Evolutionary conservation across 2,888 invertebrate species (phyloP).

Genomic region (Catocala sponsa): DNA sequence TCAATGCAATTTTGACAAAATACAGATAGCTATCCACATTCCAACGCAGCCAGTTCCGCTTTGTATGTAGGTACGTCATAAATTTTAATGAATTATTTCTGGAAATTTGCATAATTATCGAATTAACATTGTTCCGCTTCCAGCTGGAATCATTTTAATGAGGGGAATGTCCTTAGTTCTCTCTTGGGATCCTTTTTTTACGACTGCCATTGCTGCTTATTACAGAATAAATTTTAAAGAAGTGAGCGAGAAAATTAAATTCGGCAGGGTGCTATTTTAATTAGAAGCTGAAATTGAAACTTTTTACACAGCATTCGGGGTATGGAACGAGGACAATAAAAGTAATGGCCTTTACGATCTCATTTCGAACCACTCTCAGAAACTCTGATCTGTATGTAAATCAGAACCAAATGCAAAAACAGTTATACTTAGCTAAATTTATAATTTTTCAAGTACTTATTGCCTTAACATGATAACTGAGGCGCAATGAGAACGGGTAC

Average conservation of each 20-base stretch:
- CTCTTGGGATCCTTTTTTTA: constrained; percentile 63
- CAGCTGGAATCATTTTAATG: constrained; percentile 68
- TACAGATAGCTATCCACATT: constrained; percentile 10
- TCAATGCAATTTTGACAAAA: constrained; percentile 10
- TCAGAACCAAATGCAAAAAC: not conserved
- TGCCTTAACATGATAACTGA: too few species aligned
- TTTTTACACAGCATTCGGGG: constrained; percentile 46
- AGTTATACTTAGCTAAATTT: too few species aligned
- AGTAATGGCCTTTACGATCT: constrained; percentile 40
- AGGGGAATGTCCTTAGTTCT: constrained; percentile 60
- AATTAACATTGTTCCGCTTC: constrained; percentile 71
- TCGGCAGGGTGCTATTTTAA: constrained; percentile 55
- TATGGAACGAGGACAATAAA: constrained; percentile 31
- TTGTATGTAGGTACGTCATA: constrained; percentile 50
- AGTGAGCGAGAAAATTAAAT: constrained; percentile 60
- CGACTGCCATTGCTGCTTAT: constrained; percentile 62
- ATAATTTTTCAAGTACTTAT: too few species aligned
- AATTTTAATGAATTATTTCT: constrained; percentile 65
- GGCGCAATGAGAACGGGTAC: too few species aligned
- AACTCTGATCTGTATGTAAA: constrained; percentile 26
- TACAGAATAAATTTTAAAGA: constrained; percentile 65
- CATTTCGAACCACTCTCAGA: constrained; percentile 27
- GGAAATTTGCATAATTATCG: constrained; percentile 70
- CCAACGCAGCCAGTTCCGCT: constrained; percentile 19
- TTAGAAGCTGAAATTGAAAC: constrained; percentile 55